Base-by-base conservation (phyloP, 2,113 vertebrate species). In the Dicaeum eximium region DNA sequence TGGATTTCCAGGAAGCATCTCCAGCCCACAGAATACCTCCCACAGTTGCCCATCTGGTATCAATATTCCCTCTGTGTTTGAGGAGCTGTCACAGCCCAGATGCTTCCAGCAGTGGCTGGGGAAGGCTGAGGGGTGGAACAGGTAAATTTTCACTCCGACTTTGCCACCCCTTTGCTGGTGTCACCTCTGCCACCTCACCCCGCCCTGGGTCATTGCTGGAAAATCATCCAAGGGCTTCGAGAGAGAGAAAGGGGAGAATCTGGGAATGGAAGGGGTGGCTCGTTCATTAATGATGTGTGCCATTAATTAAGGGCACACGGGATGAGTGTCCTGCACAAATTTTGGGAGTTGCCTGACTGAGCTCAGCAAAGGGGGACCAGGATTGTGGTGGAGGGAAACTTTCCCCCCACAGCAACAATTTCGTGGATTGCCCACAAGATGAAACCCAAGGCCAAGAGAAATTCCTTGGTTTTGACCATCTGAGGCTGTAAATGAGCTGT, bases 191-290 rank as follows among this genome's bases (percentile, higher is more conserved):
- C 33, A 7, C 80, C 58, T 51, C 5, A 0, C 14, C 47, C 44
- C 5, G 3, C 25, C 56, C 23, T 2, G 19, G 40, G 10, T 44
- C 3, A 0, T 2, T 2, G 60, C 27, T 60, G 56, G 61, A 38
- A 67, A 83, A 62, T 0, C 20, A 50, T 10, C 44, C 73, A 13
- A 47, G 24, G 20, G 35, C 23, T 61, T 1, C 0, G 48, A 57
- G 58, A 57, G 58, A 0, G 0, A 35, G 21, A 0, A 6, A 58
- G 38, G 64, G 11, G 33, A 1, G 1, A 66, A 40, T 37, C 21
- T 53, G 37, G 65, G 45, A 8, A 5, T 27, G 48, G 61, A 31
- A 2, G 2, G 10, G 24, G 11, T 7, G 15, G 1, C 6, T 50
- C 27, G 85, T 50, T 75, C 6, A 20, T 69, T 69, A 82, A 92